These are phyloP conservation scores for Bos taurus DNA, from an alignment of 2,113 vertebrate species.

Conservation along the genomic window ARS-UCD2.0 NC_037333.1:61245001-61245500, in stretches of 20 bases:
- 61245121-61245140: conserved; percentile 99
- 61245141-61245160: conserved; percentile 96
- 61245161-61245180: conserved; percentile 77
- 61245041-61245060: neutral
- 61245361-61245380: neutral
- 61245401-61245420: neutral
- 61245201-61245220: neutral
- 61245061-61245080: conserved; percentile 94
- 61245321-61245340: neutral
- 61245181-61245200: conserved; percentile 29
- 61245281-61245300: neutral
- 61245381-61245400: neutral
- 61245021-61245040: neutral
- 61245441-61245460: neutral
- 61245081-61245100: conserved; percentile 95
- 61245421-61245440: neutral
- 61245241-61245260: conserved; percentile 47
- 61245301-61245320: conserved; percentile 32
- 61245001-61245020: neutral
- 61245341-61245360: neutral
- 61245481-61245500: neutral
- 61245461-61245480: neutral
- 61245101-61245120: conserved; percentile 94
- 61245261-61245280: neutral
- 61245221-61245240: neutral